A percentile compares a stretch with the other conserved stretches of the same genome.
Evolutionary conservation across 2,113 vertebrate genomes (phyloP).

Genomic region (Morone chrysops): DNA sequence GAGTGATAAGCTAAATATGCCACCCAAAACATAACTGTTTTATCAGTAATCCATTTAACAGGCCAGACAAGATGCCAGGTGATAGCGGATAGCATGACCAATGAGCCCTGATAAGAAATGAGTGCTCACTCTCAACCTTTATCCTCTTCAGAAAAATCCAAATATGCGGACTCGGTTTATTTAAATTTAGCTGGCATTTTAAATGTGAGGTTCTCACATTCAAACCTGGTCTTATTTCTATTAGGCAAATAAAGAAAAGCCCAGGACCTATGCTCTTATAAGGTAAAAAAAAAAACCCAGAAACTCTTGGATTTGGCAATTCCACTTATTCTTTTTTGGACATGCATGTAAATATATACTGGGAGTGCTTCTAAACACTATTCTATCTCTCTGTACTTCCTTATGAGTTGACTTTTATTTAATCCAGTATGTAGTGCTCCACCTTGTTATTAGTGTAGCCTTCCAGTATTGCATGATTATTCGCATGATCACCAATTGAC

Average conservation of each 20-base stretch:
- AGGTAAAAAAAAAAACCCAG: background rate
- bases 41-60: conserved; percentile 61
- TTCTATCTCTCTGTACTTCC: background rate
- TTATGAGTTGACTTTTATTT: background rate
- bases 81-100: conserved; percentile 56
- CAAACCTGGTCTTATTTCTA: conserved; percentile 4
- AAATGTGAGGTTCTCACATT: conserved; percentile 25
- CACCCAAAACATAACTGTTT: conserved; percentile 59
- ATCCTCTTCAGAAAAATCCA: conserved; percentile 46
- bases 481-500: no score
- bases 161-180: conserved; percentile 35
- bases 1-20: conserved; percentile 56
- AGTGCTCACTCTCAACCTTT: conserved; percentile 38
- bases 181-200: conserved; percentile 32
- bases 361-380: background rate
- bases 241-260: conserved; percentile 50
- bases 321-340: background rate
- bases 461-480: background rate
- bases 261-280: conserved; percentile 10
- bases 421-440: background rate
- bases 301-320: background rate
- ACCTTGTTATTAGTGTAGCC: background rate
- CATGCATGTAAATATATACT: background rate
- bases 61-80: conserved; percentile 47
- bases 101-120: conserved; percentile 37